Conservation (phyloP, 2,888 invertebrate species). For the Autographa pulchrina region DNA sequence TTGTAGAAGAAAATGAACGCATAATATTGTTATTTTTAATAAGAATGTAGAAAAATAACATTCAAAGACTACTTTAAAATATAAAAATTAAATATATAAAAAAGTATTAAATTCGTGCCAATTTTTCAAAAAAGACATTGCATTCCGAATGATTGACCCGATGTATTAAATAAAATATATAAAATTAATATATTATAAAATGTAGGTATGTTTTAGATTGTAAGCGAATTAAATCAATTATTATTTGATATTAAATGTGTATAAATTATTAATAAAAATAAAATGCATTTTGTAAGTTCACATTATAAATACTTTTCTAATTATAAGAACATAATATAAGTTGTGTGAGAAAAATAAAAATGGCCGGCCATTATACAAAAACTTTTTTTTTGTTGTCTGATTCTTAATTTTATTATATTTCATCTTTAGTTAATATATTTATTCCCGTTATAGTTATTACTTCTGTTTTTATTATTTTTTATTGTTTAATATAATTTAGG, state of each 20-base stretch:
- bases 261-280: conserved; percentile 28
- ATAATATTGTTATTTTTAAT: conserved; percentile 45
- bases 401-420: background rate
- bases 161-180: conserved; percentile 44
- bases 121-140: conserved; percentile 36
- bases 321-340: conserved; percentile 15
- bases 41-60: conserved; percentile 9
- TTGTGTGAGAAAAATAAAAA: conserved; percentile 15
- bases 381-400: background rate
- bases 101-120: conserved; percentile 63
- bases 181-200: conserved; percentile 37
- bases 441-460: conserved; percentile 3
- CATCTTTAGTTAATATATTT: background rate
- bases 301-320: conserved; percentile 12
- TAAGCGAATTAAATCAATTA: conserved; percentile 55
- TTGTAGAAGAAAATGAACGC: conserved; percentile 21
- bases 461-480: background rate
- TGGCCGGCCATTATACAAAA: background rate
- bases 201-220: conserved; percentile 42
- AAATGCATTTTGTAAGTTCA: conserved; percentile 21
- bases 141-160: conserved; percentile 38
- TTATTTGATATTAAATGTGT: conserved; percentile 47
- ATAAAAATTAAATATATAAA: conserved; percentile 16
- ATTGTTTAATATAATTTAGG: background rate
- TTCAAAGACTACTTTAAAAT: conserved; percentile 23